Conservation (phyloP, 2,888 invertebrate genomes). For the Anodontia alba region DNA sequence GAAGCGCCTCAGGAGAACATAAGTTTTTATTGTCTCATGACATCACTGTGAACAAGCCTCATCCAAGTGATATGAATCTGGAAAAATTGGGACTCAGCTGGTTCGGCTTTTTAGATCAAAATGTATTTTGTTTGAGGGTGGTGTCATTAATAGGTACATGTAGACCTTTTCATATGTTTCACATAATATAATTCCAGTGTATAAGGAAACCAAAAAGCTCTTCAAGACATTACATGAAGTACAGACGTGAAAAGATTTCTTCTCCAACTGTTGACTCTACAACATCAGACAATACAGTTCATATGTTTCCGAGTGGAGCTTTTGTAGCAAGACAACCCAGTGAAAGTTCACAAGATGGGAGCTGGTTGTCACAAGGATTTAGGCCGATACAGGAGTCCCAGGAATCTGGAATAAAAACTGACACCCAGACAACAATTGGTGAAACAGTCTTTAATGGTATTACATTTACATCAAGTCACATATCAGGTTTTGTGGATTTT, state of each 20-base stretch:
- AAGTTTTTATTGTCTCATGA: no score
- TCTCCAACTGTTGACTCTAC: slow-evolving; percentile 78
- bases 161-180: no score
- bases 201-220: neutral
- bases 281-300: slow-evolving; percentile 63
- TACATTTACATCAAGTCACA: neutral
- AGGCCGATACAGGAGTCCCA: slow-evolving; percentile 55
- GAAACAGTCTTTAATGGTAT: slow-evolving; percentile 48
- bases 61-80: no score
- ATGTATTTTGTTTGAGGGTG: no score
- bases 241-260: slow-evolving; percentile 68
- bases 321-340: neutral
- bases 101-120: no score
- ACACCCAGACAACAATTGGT: slow-evolving; percentile 44
- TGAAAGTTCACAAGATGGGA: slow-evolving; percentile 10
- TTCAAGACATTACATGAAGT: slow-evolving; percentile 11
- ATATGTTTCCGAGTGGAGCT: slow-evolving; percentile 13
- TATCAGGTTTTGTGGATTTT: no score
- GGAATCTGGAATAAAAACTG: slow-evolving; percentile 54
- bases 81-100: no score
- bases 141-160: no score
- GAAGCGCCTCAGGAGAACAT: no score
- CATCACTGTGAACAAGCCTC: no score
- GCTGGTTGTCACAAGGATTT: slow-evolving; percentile 43
- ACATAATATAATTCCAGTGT: neutral